These are phyloP conservation scores for Biston betularia DNA, from an alignment of 2,888 invertebrate genomes.

Conservation along the genomic window DNA sequence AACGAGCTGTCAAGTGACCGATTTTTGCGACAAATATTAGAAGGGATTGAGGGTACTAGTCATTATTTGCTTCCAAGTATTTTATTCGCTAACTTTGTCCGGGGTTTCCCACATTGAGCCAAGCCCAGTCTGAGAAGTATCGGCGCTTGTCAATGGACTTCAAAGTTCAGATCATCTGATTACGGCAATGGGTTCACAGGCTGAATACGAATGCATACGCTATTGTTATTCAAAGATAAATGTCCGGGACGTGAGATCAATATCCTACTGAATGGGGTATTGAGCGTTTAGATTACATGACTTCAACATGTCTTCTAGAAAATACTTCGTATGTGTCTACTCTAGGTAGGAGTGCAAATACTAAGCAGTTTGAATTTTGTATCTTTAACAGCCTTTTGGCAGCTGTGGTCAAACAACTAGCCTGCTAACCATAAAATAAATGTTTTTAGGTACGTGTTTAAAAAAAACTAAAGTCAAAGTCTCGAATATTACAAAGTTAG, in stretches of 20 bases:
- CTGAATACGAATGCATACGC: conserved; percentile 63
- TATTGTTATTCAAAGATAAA: conserved; percentile 73
- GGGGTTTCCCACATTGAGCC: conserved; percentile 20
- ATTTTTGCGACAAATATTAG: too few relatives aligned
- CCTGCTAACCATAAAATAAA: too few relatives aligned
- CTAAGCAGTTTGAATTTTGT: not conserved
- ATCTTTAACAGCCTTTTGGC: not conserved
- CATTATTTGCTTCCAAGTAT: conserved; percentile 6
- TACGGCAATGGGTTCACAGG: conserved; percentile 56
- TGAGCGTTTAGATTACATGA: conserved; percentile 61
- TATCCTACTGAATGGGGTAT: conserved; percentile 68
- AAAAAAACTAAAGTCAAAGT: too few relatives aligned
- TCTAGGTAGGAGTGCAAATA: conserved; percentile 29
- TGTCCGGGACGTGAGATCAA: conserved; percentile 69
- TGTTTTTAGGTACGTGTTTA: too few relatives aligned
- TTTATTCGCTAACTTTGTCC: not conserved
- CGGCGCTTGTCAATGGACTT: conserved; percentile 39
- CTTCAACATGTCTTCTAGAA: conserved; percentile 22
- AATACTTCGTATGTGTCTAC: conserved; percentile 22
- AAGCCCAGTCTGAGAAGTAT: conserved; percentile 15
- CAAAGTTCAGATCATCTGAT: conserved; percentile 55
- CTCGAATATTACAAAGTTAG: too few relatives aligned
- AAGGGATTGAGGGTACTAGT: too few relatives aligned
- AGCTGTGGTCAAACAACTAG: not conserved
- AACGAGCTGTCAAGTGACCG: too few relatives aligned